Evolutionary conservation across 2,888 invertebrate species (phyloP).

Genomic region (Athalia rosae): DNA sequence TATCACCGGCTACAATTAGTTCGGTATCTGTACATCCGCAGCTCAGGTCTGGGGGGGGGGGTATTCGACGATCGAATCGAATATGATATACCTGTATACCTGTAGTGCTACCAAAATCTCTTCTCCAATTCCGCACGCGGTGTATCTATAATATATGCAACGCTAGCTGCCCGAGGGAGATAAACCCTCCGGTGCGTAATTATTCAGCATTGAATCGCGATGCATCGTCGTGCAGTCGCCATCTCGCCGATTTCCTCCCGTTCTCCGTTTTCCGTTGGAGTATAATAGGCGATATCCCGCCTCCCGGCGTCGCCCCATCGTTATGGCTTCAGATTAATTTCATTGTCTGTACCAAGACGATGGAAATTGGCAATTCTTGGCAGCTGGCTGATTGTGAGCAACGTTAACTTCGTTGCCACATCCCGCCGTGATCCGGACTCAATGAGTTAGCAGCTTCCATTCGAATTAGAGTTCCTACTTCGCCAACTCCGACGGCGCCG

Average conservation of each 20-base stretch:
- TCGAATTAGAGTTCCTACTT: too few relatives aligned
- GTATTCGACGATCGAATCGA: too few relatives aligned
- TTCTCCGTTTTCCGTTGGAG: neutral
- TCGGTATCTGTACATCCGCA: neutral
- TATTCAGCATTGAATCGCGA: neutral
- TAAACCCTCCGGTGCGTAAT: constrained; percentile 14
- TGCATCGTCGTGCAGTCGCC: neutral
- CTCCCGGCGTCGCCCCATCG: neutral
- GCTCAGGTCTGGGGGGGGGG: neutral
- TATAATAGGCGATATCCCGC: neutral
- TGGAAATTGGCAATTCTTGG: constrained; percentile 42
- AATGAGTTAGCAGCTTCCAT: too few relatives aligned
- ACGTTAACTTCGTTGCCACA: neutral
- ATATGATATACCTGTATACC: too few relatives aligned
- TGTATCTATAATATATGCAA: neutral
- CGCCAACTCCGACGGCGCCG: too few relatives aligned
- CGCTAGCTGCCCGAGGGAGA: constrained; percentile 22
- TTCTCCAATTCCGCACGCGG: too few relatives aligned
- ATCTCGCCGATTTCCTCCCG: too few relatives aligned
- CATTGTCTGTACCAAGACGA: constrained; percentile 25
- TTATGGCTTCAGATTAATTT: constrained; percentile 31
- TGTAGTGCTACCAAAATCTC: too few relatives aligned
- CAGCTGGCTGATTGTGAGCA: constrained; percentile 24
- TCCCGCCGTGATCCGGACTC: too few relatives aligned
- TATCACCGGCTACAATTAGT: neutral